A percentile compares a stretch with the other conserved stretches of the same genome.
Evolutionary conservation across 1,140 invertebrate genomes (phyloP).

Genomic region (Drosophila paulistorum): DNA sequence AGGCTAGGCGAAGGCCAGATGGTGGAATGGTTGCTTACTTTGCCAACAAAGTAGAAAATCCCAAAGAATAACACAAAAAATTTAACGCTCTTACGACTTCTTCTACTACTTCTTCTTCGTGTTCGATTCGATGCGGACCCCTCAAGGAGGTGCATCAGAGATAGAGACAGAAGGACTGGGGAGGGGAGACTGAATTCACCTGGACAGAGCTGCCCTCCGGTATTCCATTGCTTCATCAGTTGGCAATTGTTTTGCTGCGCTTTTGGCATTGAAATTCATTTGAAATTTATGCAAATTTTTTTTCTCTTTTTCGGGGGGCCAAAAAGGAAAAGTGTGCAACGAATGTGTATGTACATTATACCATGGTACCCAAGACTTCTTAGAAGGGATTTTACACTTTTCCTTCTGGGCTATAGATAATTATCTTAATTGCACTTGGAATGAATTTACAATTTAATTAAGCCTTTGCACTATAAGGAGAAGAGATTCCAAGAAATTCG

Average conservation of each 20-base stretch:
- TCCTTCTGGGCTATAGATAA: conserved; percentile 67
- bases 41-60: conserved; percentile 82
- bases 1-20: background rate
- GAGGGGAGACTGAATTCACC: background rate
- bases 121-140: background rate
- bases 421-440: conserved; percentile 78
- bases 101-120: background rate
- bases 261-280: conserved; percentile 76
- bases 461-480: conserved; percentile 31
- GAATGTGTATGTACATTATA: conserved; percentile 51
- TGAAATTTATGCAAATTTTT: conserved; percentile 73
- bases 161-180: background rate
- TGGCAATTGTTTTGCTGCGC: conserved; percentile 76
- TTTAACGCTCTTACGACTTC: conserved; percentile 54
- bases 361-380: conserved; percentile 25
- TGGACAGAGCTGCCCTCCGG: conserved; percentile 1
- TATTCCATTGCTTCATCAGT: conserved; percentile 58
- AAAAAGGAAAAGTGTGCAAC: conserved; percentile 24
- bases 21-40: conserved; percentile 61
- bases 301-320: background rate
- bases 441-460: conserved; percentile 70
- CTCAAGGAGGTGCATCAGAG: conserved; percentile 6
- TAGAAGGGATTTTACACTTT: conserved; percentile 59
- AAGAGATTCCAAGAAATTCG: background rate
- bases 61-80: conserved; percentile 80